Conservation (phyloP, 2,888 invertebrate species). For the Podabrus alpinus region DNA sequence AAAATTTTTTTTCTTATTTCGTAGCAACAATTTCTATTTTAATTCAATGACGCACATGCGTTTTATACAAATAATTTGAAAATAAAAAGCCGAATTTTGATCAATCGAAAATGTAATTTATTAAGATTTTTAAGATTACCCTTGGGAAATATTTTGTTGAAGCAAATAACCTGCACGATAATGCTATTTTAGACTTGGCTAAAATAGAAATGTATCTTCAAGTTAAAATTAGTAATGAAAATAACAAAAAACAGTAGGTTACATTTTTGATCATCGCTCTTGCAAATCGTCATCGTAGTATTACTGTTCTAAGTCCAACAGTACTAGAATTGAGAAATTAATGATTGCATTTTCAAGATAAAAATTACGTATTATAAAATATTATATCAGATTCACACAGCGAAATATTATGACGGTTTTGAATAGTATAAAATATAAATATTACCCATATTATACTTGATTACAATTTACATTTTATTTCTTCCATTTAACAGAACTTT, state of each 20-base stretch:
- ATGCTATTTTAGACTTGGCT: slow-evolving; percentile 6
- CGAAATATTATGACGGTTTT: neutral
- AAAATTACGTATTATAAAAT: no score
- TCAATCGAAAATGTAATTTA: neutral
- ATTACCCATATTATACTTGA: neutral
- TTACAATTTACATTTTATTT: neutral
- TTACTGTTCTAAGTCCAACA: neutral
- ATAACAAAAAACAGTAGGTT: slow-evolving; percentile 1
- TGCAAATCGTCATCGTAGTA: neutral
- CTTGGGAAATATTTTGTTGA: neutral
- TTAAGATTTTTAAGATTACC: neutral
- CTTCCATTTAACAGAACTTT: neutral
- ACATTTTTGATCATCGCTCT: slow-evolving; percentile 1
- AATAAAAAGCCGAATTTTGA: neutral
- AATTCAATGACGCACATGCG: neutral
- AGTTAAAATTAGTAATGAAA: slow-evolving; percentile 7
- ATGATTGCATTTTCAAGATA: neutral
- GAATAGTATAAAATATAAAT: neutral
- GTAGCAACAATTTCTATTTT: neutral
- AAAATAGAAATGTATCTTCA: neutral
- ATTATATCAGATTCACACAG: neutral
- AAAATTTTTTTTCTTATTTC: neutral
- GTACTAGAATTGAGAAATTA: neutral
- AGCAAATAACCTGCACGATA: neutral
- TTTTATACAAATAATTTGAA: neutral